Evolutionary conservation across 2,797 vertebrate species (phyloP), one percentile per base, ranked within the genome.

Genomic region (Danionella dracula): DNA sequence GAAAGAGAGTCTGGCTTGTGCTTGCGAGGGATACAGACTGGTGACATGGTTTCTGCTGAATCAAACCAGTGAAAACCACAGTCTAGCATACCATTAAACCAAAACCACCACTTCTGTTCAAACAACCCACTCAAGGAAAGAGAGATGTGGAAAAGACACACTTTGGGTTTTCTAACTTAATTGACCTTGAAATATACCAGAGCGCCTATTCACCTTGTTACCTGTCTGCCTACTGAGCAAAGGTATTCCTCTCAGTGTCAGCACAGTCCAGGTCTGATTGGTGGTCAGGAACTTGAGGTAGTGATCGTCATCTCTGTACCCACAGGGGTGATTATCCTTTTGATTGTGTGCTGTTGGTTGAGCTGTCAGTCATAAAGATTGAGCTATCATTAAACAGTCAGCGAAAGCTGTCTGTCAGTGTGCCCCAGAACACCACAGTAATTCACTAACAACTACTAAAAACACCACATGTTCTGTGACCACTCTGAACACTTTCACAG

Each of bases 311-410:
- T 16, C 19, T 16, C 4, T 44, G 35, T 40, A 48, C 23, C 67
- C 50, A 35, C 20, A 46, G 34, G 15, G 3, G 21, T n/a, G 41
- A 27, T 7, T 17, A 45, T n/a, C 29, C 12, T 0, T 20, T 45
- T 65, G 49, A 60, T 40, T 60, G 32, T 40, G 4, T 29, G 13
- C 20, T 37, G 17, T 16, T 61, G 42, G 27, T 27, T 11, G 17
- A 64, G 31, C 45, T 44, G 34, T 56, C 61, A 42, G 31, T 64
- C 61, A 65, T 38, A 51, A 7, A 29, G 17, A 4, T 31, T 37
- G 50, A 6, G n/a, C 50, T 45, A 56, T 62, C 37, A 57, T 57
- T 60, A 41, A 57, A 48, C 44, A 56, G 58, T 72, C 49, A 38
- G 16, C 10, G 20, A 13, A 21, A 38, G 20, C 31, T 9, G 13